Conservation (phyloP, 2,797 vertebrate species). For the Tangara arthus region DNA sequence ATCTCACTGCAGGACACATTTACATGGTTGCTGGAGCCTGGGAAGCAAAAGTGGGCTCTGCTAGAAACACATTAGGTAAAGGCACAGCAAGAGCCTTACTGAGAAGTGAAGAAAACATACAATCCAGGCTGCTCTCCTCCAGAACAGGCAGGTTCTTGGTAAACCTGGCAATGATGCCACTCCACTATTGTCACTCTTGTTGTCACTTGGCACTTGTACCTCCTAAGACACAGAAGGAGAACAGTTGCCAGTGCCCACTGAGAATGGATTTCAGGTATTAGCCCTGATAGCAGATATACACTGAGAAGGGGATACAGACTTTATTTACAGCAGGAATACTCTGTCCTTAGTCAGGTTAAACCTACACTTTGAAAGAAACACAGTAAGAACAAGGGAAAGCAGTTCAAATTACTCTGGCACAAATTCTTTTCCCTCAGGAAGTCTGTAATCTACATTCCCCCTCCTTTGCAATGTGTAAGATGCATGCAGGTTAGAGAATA, state of each 20-base stretch:
- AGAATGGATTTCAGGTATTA: background rate
- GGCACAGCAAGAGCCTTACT: background rate
- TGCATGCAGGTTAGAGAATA: background rate
- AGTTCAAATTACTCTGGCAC: background rate
- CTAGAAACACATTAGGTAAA: background rate
- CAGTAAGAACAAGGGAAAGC: background rate
- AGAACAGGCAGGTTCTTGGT: background rate
- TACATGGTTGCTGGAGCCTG: background rate
- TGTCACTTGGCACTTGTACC: background rate
- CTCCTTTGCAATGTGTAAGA: background rate
- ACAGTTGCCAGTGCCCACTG: background rate
- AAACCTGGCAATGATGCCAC: background rate
- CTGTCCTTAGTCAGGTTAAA: background rate
- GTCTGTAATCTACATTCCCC: background rate
- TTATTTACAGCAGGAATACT: background rate
- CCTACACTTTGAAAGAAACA: background rate
- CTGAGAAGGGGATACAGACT: background rate
- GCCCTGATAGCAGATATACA: background rate
- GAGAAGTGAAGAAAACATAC: background rate
- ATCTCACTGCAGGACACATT: background rate
- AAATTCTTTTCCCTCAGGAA: background rate
- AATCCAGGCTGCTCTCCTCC: background rate
- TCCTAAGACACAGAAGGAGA: background rate
- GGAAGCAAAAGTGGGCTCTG: background rate
- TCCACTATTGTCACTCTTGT: background rate